Percentiles rank a stretch among this genome's conserved stretches.
phyloP scores from a whole-genome alignment of 2,113 vertebrate genomes.

The Oxygymnocypris stewartii region DNA sequence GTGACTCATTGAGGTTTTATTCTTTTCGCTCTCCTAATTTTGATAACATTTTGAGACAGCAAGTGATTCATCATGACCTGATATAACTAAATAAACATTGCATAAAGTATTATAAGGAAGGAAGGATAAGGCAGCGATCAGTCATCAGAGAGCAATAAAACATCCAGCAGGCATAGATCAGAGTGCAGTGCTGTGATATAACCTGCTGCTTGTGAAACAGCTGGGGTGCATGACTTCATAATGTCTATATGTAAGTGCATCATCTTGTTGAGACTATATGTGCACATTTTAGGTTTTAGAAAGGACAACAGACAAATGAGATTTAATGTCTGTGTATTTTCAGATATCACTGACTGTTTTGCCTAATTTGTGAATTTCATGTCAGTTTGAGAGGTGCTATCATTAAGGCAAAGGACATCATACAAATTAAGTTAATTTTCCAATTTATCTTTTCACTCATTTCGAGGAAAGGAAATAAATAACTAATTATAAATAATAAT shows the following conservation, averaged over 20 bases:
- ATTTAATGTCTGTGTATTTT: not conserved
- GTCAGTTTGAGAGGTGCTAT: not conserved
- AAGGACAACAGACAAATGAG: not conserved
- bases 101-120: not conserved
- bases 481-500: too few relatives aligned
- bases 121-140: not conserved
- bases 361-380: not conserved
- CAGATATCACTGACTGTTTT: not conserved
- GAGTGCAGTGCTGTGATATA: conserved; percentile 7
- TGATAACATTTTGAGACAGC: not conserved
- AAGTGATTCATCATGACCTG: not conserved
- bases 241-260: not conserved
- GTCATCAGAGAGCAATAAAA: not conserved
- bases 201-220: conserved; percentile 51
- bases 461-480: not conserved
- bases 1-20: not conserved
- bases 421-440: not conserved
- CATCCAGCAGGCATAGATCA: conserved; percentile 30
- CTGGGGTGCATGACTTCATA: conserved; percentile 39
- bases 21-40: not conserved
- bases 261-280: not conserved
- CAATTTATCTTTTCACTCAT: not conserved
- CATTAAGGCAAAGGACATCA: not conserved
- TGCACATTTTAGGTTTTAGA: not conserved
- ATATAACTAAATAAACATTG: not conserved